These are phyloP conservation scores for Actenoides lindsayi DNA, from an alignment of 2,113 vertebrate genomes.

Conservation along the genomic window DNA sequence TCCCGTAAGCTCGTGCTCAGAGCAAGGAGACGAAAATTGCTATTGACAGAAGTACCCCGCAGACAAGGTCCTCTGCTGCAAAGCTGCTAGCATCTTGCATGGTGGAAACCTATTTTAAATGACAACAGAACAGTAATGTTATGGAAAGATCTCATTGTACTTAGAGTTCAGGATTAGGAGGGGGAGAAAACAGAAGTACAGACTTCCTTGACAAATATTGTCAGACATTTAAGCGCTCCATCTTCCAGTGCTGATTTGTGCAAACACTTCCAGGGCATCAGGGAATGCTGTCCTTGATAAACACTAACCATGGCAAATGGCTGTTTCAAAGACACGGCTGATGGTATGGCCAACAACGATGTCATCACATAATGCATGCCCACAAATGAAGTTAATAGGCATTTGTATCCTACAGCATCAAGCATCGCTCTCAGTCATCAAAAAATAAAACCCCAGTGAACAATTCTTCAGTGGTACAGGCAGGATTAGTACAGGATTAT, in stretches of 20 bases:
- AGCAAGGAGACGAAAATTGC: neutral
- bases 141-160: neutral
- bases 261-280: neutral
- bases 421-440: neutral
- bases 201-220: neutral
- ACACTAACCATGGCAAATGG: neutral
- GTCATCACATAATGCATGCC: neutral
- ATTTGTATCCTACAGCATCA: neutral
- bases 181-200: neutral
- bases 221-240: neutral
- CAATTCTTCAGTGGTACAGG: neutral
- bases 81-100: neutral
- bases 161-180: neutral
- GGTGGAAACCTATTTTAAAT: slow-evolving; percentile 5
- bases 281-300: neutral
- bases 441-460: neutral
- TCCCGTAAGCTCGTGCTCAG: neutral
- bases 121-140: neutral
- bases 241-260: neutral
- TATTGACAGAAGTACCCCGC: neutral
- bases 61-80: slow-evolving; percentile 44
- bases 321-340: neutral
- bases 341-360: neutral
- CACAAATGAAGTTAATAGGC: neutral
- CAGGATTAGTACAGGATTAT: neutral